phyloP scores from a whole-genome alignment of 2,888 invertebrate genomes.

The Griposia aprilina region DNA sequence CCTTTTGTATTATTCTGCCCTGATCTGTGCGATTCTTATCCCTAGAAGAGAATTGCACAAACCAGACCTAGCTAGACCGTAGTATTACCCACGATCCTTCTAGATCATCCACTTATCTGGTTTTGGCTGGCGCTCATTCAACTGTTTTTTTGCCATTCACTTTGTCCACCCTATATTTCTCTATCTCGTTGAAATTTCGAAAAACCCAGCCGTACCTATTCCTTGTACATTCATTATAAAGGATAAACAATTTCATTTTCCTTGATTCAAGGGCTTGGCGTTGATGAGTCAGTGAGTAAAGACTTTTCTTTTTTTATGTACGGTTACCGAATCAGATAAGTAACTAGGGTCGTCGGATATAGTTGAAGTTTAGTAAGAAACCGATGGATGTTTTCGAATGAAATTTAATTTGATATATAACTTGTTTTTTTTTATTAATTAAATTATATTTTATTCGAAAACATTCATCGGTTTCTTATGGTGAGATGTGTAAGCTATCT shows the following conservation, averaged over 20 bases:
- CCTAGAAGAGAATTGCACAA: not conserved
- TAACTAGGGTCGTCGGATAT: too few species aligned
- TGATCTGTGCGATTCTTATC: not conserved
- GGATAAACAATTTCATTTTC: not conserved
- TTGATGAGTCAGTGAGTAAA: not conserved
- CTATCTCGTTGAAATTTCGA: not conserved
- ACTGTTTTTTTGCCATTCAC: not conserved
- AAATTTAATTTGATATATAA: too few species aligned
- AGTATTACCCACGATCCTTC: too few species aligned
- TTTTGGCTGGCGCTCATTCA: not conserved
- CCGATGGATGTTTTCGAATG: too few species aligned
- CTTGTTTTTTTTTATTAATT: too few species aligned
- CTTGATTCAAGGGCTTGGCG: not conserved
- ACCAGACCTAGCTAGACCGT: not conserved
- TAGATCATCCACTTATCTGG: not conserved
- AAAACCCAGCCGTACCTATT: not conserved
- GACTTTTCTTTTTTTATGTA: not conserved
- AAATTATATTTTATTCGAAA: too few species aligned
- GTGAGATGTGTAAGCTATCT: not conserved
- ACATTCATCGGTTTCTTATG: not conserved
- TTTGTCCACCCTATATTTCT: not conserved
- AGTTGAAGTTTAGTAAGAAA: too few species aligned
- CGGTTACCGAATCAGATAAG: too few species aligned
- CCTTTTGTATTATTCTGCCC: not conserved
- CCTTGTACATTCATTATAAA: not conserved